These are phyloP conservation scores for Coecobrya sp. DNA, from an alignment of 2,888 invertebrate species.

Conservation along the genomic window DNA sequence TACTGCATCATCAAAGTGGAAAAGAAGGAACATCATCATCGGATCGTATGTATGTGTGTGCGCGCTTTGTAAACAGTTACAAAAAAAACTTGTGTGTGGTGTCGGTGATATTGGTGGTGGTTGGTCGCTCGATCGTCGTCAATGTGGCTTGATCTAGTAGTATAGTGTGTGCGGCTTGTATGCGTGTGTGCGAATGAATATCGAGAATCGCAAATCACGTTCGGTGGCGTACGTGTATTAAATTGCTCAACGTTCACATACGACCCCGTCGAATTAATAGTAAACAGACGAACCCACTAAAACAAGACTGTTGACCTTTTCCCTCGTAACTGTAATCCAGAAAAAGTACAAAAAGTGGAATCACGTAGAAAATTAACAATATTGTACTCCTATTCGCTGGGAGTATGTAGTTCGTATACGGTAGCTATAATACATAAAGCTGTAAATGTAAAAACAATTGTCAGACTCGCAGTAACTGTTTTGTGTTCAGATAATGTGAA, in stretches of 20 bases:
- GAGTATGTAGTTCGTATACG: too few species aligned
- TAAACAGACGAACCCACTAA: conserved; percentile 30
- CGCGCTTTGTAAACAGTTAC: conserved; percentile 65
- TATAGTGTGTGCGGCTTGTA: conserved; percentile 25
- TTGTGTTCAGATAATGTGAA: conserved; percentile 32
- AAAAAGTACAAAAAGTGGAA: conserved; percentile 43
- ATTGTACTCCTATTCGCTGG: neutral
- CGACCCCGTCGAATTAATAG: conserved; percentile 20
- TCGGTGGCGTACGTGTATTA: neutral
- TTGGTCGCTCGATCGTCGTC: conserved; percentile 43
- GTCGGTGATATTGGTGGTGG: conserved; percentile 22
- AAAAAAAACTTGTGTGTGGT: conserved; percentile 51
- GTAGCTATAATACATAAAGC: neutral
- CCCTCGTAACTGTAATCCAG: neutral
- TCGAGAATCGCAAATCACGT: conserved; percentile 64
- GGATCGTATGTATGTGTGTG: conserved; percentile 28
- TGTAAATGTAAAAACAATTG: neutral
- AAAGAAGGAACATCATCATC: conserved; percentile 54
- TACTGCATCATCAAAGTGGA: conserved; percentile 66
- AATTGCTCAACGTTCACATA: conserved; percentile 13
- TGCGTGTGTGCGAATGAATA: conserved; percentile 39
- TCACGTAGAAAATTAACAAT: conserved; percentile 65
- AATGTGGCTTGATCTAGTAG: conserved; percentile 44
- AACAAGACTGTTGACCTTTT: conserved; percentile 58
- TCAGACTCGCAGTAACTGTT: neutral